phyloP scores from a whole-genome alignment of 2,888 invertebrate species.

The Melinaea marsaeus region DNA sequence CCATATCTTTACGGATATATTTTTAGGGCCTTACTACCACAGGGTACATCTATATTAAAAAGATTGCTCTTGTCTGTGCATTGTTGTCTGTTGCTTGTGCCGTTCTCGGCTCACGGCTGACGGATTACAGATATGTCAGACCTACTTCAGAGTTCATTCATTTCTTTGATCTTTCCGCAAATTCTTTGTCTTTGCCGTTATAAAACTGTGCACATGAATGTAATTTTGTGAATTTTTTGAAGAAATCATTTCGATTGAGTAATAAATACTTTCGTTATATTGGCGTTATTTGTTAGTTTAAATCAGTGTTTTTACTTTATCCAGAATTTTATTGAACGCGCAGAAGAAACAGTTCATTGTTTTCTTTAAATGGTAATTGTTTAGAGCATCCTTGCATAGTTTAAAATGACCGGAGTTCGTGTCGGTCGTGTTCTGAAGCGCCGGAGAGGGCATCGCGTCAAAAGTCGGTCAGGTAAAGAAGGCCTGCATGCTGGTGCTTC shows the following conservation, averaged over 20 bases:
- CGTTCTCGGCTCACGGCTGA: no score
- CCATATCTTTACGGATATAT: no score
- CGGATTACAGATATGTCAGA: no score
- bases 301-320: slow-evolving; percentile 1
- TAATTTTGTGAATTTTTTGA: slow-evolving; percentile 9
- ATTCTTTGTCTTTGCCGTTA: slow-evolving; percentile 40
- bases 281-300: no score
- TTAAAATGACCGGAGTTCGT: slow-evolving; percentile 64
- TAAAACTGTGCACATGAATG: slow-evolving; percentile 39
- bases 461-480: slow-evolving; percentile 66
- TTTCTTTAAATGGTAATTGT: slow-evolving; percentile 29
- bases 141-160: slow-evolving; percentile 11
- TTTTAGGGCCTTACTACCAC: no score
- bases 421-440: slow-evolving; percentile 66
- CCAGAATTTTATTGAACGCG: slow-evolving; percentile 46
- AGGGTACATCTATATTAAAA: no score
- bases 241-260: background rate
- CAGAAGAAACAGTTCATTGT: slow-evolving; percentile 19
- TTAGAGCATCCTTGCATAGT: slow-evolving; percentile 35
- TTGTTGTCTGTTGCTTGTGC: no score
- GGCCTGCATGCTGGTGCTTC: slow-evolving; percentile 53
- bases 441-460: slow-evolving; percentile 58
- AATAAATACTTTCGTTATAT: background rate
- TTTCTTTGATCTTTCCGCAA: slow-evolving; percentile 24
- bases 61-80: no score